A percentile compares a stretch with the other conserved stretches of the same genome.
Evolutionary conservation across 2,797 vertebrate species (phyloP).

Genomic region (Gymnopithys bicolor): DNA sequence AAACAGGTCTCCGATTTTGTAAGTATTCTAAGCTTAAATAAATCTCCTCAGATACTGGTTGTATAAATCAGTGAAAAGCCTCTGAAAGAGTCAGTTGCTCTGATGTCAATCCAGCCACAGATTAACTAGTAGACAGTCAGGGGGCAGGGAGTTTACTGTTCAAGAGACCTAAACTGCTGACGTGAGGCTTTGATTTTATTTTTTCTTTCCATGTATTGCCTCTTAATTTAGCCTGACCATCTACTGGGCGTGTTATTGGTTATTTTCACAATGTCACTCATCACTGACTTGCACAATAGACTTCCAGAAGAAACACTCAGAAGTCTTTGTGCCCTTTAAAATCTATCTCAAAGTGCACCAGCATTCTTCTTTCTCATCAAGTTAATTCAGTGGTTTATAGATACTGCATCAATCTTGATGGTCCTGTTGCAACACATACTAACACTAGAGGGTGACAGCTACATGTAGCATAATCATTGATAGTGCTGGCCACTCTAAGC

Average conservation of each 20-base stretch:
- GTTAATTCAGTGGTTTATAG: neutral
- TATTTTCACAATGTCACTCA: neutral
- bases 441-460: neutral
- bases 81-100: neutral
- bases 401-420: neutral
- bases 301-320: neutral
- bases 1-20: neutral
- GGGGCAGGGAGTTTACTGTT: neutral
- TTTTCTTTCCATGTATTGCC: neutral
- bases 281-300: neutral
- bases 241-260: neutral
- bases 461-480: fast-evolving
- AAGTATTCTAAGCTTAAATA: neutral
- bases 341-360: neutral
- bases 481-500: neutral
- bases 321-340: neutral
- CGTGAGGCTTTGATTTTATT: neutral
- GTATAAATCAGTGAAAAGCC: neutral
- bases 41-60: neutral
- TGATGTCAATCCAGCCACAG: neutral
- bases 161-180: neutral
- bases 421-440: neutral
- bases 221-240: neutral
- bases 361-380: neutral
- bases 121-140: neutral